Evolutionary conservation across 2,888 invertebrate species (phyloP).

Genomic region (Drosophila monieri): DNA sequence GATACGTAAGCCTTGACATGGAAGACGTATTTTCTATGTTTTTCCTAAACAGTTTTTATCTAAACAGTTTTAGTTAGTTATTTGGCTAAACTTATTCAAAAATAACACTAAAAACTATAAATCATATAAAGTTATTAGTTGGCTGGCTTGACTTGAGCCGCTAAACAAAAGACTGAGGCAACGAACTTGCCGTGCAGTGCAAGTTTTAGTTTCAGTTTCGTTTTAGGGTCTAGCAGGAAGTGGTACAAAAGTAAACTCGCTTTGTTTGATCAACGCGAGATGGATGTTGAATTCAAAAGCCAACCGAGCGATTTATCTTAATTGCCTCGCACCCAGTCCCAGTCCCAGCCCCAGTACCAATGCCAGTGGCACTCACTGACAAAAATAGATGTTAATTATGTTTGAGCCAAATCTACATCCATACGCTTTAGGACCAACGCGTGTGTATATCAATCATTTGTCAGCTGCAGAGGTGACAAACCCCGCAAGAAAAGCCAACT

Average conservation of each 20-base stretch:
- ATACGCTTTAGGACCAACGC: conserved; percentile 16
- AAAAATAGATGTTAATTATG: conserved; percentile 57
- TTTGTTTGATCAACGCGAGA: conserved; percentile 43
- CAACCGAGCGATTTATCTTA: conserved; percentile 30
- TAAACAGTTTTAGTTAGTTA: background rate
- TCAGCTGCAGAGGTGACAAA: conserved; percentile 52
- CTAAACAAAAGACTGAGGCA: conserved; percentile 51
- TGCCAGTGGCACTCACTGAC: conserved; percentile 33
- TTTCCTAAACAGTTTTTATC: background rate
- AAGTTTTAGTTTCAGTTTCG: conserved; percentile 8
- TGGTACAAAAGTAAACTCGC: conserved; percentile 38
- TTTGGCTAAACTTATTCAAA: background rate
- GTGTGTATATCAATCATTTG: conserved; percentile 67
- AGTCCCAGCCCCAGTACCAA: conserved; percentile 11
- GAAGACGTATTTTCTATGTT: background rate
- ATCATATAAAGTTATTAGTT: background rate
- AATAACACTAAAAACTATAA: background rate
- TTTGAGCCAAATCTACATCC: conserved; percentile 27
- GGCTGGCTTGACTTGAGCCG: background rate
- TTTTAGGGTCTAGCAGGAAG: conserved; percentile 55
- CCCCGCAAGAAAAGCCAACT: conserved; percentile 41
- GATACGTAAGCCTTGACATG: background rate
- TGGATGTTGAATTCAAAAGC: background rate
- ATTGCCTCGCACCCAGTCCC: conserved; percentile 20
- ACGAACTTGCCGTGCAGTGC: conserved; percentile 43